Evolutionary conservation across 2,797 vertebrate species (phyloP).

Genomic region (Danio jaintianensis): DNA sequence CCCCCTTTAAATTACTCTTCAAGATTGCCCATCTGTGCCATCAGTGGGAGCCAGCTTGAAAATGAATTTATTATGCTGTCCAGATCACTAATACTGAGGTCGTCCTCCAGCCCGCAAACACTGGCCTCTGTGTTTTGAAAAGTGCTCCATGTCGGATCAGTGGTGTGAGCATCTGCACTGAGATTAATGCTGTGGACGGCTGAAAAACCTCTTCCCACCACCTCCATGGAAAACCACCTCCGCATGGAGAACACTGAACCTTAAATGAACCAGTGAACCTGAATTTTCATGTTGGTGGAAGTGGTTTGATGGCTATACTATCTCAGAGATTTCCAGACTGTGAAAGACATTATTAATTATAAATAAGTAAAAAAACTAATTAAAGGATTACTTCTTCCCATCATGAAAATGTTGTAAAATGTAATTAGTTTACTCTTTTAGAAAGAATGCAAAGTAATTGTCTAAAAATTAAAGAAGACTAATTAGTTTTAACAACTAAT

Average conservation of each 20-base stretch:
- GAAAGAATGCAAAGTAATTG: too few species aligned
- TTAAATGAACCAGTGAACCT: background rate
- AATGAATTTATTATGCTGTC: constrained; percentile 5
- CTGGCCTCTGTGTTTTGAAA: constrained; percentile 1
- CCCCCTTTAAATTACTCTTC: constrained; percentile 15
- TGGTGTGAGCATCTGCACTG: background rate
- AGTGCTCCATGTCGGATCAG: background rate
- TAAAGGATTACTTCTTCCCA: too few species aligned
- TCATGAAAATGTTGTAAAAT: too few species aligned
- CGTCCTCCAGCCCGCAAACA: background rate
- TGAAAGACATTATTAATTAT: too few species aligned
- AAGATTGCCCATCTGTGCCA: background rate
- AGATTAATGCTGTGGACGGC: background rate
- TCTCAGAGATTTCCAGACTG: background rate
- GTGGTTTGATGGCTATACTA: background rate
- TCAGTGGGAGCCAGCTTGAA: constrained; percentile 11
- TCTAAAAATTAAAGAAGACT: too few species aligned
- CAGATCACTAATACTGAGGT: constrained; percentile 12
- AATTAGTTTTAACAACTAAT: too few species aligned
- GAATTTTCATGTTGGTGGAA: background rate
- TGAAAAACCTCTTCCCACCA: background rate
- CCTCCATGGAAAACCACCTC: too few species aligned
- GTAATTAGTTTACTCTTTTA: too few species aligned
- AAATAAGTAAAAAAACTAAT: too few species aligned
- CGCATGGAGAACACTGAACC: background rate